These are phyloP conservation scores for Sitta carolinensis DNA, from an alignment of 2,797 vertebrate species.

Conservation along the genomic window DNA sequence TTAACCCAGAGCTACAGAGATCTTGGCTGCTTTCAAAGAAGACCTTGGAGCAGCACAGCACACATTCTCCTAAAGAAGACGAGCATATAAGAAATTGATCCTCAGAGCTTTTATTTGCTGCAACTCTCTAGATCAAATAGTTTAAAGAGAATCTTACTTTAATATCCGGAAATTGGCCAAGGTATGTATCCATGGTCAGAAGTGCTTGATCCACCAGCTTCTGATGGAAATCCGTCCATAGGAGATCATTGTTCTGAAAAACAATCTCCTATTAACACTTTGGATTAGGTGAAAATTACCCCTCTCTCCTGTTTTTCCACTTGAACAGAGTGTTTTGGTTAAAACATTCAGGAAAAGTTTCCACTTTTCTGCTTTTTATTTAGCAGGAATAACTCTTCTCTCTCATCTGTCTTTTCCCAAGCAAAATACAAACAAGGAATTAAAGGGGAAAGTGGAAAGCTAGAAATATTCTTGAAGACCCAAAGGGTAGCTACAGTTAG, in stretches of 20 bases:
- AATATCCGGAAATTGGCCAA: conserved; percentile 98
- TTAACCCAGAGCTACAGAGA: neutral
- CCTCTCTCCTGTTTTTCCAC: neutral
- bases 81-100: neutral
- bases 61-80: neutral
- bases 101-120: neutral
- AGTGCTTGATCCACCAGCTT: conserved; percentile 97
- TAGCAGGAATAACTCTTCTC: neutral
- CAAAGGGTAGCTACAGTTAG: neutral
- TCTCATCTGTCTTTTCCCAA: neutral
- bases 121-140: neutral
- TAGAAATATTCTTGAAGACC: neutral
- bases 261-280: neutral
- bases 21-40: neutral
- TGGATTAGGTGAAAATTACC: neutral
- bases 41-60: neutral
- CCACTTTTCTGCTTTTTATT: neutral
- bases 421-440: neutral
- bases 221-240: conserved; percentile 98
- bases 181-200: conserved; percentile 98
- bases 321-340: neutral
- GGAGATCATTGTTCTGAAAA: conserved; percentile 91
- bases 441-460: neutral
- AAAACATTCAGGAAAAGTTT: neutral
- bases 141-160: conserved; percentile 79